A percentile compares a stretch with the other conserved stretches of the same genome.
phyloP scores from a whole-genome alignment of 2,888 invertebrate genomes.

The Ornithoptera alexandrae region DNA sequence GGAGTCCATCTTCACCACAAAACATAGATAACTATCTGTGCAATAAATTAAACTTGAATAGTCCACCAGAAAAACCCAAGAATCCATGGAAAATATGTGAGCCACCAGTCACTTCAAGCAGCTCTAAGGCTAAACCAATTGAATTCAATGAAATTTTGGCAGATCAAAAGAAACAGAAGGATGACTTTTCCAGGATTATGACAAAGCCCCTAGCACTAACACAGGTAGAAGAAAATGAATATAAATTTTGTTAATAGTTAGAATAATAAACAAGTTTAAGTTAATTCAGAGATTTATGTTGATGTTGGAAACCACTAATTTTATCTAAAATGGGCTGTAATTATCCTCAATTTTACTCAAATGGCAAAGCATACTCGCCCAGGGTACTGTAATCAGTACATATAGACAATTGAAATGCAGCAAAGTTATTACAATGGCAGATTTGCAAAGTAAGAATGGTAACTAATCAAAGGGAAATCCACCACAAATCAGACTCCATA shows the following conservation, averaged over 20 bases:
- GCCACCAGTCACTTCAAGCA: slow-evolving; percentile 54
- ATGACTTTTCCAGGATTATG: slow-evolving; percentile 84
- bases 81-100: slow-evolving; percentile 72
- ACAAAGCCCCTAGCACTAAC: slow-evolving; percentile 87
- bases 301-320: too few relatives aligned
- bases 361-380: too few relatives aligned
- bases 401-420: too few relatives aligned
- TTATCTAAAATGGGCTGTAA: too few relatives aligned
- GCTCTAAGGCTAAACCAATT: slow-evolving; percentile 56
- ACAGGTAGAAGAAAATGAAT: slow-evolving; percentile 77
- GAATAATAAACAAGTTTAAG: too few relatives aligned
- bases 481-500: too few relatives aligned
- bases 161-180: slow-evolving; percentile 86
- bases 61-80: slow-evolving; percentile 70
- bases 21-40: slow-evolving; percentile 54
- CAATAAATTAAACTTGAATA: slow-evolving; percentile 50
- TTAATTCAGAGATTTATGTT: too few relatives aligned
- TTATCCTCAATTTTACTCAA: too few relatives aligned
- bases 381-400: too few relatives aligned
- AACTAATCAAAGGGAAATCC: too few relatives aligned
- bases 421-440: too few relatives aligned
- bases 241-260: not conserved
- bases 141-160: slow-evolving; percentile 82
- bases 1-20: slow-evolving; percentile 45
- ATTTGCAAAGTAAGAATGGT: too few relatives aligned